Evolutionary conservation across 1,140 invertebrate species (phyloP).

Genomic region (Copidosoma floridanum): DNA sequence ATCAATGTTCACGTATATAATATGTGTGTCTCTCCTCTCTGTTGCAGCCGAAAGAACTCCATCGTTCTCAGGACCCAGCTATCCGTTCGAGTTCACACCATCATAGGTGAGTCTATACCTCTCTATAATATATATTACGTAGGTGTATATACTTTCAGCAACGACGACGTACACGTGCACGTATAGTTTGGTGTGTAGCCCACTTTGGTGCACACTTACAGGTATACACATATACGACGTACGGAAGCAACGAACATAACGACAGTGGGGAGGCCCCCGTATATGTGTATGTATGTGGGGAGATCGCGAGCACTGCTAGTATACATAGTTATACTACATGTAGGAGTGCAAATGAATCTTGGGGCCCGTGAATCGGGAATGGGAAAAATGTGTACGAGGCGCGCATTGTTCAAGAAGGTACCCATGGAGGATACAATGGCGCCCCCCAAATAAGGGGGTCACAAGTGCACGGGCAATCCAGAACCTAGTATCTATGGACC

Average conservation of each 20-base stretch:
- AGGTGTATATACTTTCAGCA: no score
- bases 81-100: conserved; percentile 93
- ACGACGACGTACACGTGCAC: no score
- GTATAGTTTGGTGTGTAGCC: background rate
- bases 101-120: conserved; percentile 82
- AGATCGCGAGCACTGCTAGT: background rate
- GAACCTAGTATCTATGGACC: no score
- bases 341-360: conserved; percentile 20
- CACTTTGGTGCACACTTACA: no score
- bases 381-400: no score
- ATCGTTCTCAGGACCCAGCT: conserved; percentile 94
- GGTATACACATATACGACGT: background rate
- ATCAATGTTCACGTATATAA: background rate
- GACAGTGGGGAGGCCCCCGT: no score
- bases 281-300: background rate
- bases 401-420: conserved; percentile 5
- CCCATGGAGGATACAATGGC: background rate
- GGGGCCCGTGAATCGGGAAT: no score
- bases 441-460: conserved; percentile 1
- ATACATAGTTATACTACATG: no score
- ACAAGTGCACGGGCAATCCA: conserved; percentile 6
- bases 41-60: conserved; percentile 92
- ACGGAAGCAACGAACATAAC: background rate
- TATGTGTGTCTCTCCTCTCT: conserved; percentile 48
- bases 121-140: background rate